These are phyloP conservation scores for Jacana jacana DNA, from an alignment of 2,113 vertebrate genomes.

Conservation along the genomic window DNA sequence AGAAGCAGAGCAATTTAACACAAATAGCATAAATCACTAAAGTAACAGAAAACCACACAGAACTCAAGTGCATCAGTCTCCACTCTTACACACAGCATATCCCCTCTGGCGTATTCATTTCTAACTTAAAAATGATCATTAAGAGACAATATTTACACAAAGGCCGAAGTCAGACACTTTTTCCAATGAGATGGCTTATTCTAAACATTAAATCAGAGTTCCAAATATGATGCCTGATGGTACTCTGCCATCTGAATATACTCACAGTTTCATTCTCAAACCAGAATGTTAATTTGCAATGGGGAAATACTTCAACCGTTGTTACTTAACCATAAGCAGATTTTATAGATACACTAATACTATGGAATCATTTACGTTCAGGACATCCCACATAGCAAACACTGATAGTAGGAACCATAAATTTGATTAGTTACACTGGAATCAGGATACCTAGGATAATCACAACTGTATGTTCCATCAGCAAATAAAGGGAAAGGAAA, in stretches of 20 bases:
- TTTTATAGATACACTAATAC: not conserved
- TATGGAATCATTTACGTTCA: not conserved
- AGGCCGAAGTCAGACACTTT: not conserved
- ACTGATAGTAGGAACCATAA: not conserved
- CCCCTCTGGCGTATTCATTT: not conserved
- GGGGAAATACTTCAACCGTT: not conserved
- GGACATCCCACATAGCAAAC: not conserved
- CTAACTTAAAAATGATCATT: not conserved
- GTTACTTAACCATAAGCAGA: not conserved
- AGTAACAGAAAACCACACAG: not conserved
- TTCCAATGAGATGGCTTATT: not conserved
- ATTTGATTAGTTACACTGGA: not conserved
- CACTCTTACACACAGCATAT: not conserved
- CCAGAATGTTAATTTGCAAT: not conserved
- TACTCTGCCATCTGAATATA: not conserved
- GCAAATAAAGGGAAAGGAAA: not conserved
- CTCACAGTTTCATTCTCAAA: not conserved
- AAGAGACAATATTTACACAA: not conserved
- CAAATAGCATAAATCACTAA: not conserved
- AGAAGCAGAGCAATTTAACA: not conserved
- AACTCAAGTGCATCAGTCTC: not conserved
- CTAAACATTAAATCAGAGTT: not conserved
- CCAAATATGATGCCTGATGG: not conserved
- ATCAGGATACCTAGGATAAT: not conserved
- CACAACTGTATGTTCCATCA: not conserved